Percentiles rank a stretch among this genome's conserved stretches.
phyloP scores from a whole-genome alignment of 2,888 invertebrate genomes.

The Melanostoma scalare region DNA sequence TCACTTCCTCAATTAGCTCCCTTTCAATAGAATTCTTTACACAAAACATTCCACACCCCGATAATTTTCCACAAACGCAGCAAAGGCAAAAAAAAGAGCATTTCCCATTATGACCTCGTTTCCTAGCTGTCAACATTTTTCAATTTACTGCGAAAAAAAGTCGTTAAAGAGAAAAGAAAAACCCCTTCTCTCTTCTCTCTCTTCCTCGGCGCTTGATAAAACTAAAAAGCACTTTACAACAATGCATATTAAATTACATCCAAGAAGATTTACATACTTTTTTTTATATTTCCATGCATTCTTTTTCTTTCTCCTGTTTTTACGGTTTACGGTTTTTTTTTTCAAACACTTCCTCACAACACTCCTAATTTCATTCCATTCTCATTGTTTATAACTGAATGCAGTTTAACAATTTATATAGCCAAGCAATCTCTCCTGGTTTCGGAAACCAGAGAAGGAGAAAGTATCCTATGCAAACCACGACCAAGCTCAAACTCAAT shows the following conservation, averaged over 20 bases:
- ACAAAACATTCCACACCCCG: not conserved
- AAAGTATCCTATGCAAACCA: constrained; percentile 14
- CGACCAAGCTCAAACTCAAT: not conserved
- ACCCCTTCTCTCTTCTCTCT: not conserved
- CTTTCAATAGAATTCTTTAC: too few species aligned
- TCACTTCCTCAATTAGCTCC: too few species aligned
- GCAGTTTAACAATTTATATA: constrained; percentile 65
- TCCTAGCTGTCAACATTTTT: constrained; percentile 40
- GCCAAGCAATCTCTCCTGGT: constrained; percentile 7
- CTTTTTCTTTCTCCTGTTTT: constrained; percentile 1
- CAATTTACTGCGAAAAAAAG: constrained; percentile 30
- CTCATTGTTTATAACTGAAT: constrained; percentile 63
- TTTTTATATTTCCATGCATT: constrained; percentile 49
- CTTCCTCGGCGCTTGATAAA: too few species aligned
- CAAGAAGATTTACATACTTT: constrained; percentile 60
- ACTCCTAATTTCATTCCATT: constrained; percentile 59
- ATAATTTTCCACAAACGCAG: not conserved
- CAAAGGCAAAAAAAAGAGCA: constrained; percentile 2
- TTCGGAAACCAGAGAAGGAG: not conserved
- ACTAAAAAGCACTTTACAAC: constrained; percentile 39
- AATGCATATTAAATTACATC: constrained; percentile 61
- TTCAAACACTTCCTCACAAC: constrained; percentile 25
- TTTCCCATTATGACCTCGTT: constrained; percentile 45
- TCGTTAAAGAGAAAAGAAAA: not conserved
- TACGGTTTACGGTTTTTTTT: not conserved